phyloP scores from a whole-genome alignment of 2,113 vertebrate species.

The Struthidea cinerea region DNA sequence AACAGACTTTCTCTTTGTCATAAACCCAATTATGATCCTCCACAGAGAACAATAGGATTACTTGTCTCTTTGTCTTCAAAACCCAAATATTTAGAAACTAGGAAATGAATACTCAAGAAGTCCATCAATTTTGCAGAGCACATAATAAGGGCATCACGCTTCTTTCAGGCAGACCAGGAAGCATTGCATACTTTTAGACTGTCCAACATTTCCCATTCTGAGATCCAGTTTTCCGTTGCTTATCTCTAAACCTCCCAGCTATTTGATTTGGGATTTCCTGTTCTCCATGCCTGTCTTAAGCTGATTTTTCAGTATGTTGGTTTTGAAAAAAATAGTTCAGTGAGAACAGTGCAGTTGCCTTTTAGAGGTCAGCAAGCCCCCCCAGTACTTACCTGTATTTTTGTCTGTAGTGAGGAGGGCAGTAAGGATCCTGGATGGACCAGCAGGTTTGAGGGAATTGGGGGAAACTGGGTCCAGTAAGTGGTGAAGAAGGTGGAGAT shows the following conservation, averaged over 20 bases:
- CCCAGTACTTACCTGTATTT: neutral
- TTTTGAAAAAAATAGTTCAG: neutral
- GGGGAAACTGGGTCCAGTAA: neutral
- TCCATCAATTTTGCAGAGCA: neutral
- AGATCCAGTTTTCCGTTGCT: neutral
- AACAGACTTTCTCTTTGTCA: neutral
- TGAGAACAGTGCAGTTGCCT: neutral
- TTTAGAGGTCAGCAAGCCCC: neutral
- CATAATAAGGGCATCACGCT: neutral
- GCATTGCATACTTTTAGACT: neutral
- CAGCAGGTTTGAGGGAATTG: neutral
- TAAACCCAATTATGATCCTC: neutral
- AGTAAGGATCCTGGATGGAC: neutral
- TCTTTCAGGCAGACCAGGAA: neutral
- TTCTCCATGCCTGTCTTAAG: neutral
- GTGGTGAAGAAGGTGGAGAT: neutral
- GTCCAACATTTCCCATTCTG: neutral
- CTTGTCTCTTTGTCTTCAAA: neutral
- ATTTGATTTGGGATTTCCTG: slow-evolving; percentile 32
- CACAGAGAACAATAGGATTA: neutral
- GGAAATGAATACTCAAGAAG: neutral
- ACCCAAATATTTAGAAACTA: slow-evolving; percentile 16
- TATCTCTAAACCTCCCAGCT: slow-evolving; percentile 1
- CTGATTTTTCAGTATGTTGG: neutral
- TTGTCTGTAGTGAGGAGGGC: neutral